A percentile compares a stretch with the other conserved stretches of the same genome.
These are phyloP conservation scores for Synergus japonicus DNA, from an alignment of 2,888 invertebrate genomes.

Conservation along the genomic window DNA sequence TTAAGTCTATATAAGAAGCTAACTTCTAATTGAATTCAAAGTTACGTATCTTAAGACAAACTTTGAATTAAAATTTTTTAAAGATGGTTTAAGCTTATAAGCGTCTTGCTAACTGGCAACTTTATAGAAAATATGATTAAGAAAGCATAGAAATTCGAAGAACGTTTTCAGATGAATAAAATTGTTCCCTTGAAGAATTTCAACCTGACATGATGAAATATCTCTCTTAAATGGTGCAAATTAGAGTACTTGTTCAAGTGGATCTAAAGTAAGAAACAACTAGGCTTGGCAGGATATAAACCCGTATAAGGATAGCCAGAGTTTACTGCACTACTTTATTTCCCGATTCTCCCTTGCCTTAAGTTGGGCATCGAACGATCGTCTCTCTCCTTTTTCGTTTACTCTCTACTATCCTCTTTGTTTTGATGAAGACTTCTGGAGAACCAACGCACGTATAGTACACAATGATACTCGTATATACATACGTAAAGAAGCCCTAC, in stretches of 20 bases:
- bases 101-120: too few relatives aligned
- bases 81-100: too few relatives aligned
- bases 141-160: too few relatives aligned
- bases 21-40: too few relatives aligned
- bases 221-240: background rate
- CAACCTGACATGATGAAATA: background rate
- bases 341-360: background rate
- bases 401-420: background rate
- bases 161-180: too few relatives aligned
- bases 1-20: too few relatives aligned
- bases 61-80: too few relatives aligned
- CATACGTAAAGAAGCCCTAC: background rate
- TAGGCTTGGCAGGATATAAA: slow-evolving; percentile 10
- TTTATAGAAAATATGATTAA: too few relatives aligned
- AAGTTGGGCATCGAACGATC: background rate
- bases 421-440: slow-evolving; percentile 8
- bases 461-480: background rate
- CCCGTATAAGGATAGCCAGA: background rate
- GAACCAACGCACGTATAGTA: background rate
- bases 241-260: background rate
- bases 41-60: too few relatives aligned
- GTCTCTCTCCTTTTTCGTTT: background rate
- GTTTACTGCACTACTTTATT: slow-evolving; percentile 7
- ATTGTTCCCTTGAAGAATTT: too few relatives aligned
- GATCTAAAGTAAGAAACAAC: background rate